Percentiles rank a stretch among this genome's conserved stretches.
These are phyloP conservation scores for Stratiolaelaps scimitus DNA, from an alignment of 1,140 invertebrate genomes.

Conservation along the genomic window DNA sequence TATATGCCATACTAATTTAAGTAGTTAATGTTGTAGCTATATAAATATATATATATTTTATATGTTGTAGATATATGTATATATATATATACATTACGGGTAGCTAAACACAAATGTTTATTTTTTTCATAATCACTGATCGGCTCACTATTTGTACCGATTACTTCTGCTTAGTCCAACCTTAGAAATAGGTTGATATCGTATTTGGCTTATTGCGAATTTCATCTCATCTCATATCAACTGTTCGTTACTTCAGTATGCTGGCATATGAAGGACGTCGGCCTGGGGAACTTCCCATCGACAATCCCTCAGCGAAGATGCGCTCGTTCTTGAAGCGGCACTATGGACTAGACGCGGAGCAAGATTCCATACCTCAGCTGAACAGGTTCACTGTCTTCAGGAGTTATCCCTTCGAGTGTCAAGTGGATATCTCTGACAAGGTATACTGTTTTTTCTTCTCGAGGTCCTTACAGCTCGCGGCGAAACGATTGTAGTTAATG, in stretches of 20 bases:
- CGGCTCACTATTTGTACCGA: background rate
- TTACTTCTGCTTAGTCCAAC: background rate
- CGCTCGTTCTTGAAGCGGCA: background rate
- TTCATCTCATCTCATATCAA: background rate
- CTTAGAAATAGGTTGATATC: background rate
- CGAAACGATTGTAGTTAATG: too few species aligned
- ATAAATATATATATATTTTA: too few species aligned
- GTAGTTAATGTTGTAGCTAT: too few species aligned
- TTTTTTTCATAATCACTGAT: too few species aligned
- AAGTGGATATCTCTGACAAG: too few species aligned
- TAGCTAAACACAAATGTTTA: too few species aligned
- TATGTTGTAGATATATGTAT: too few species aligned
- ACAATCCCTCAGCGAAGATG: background rate
- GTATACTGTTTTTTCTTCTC: too few species aligned
- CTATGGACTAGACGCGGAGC: background rate
- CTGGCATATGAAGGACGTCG: background rate
- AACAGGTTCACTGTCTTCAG: constrained; percentile 2
- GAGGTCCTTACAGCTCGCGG: too few species aligned
- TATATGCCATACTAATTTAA: too few species aligned
- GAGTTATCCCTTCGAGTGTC: background rate
- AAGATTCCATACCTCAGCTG: background rate
- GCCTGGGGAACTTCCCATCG: constrained; percentile 14
- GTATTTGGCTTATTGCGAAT: too few species aligned
- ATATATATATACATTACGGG: too few species aligned
- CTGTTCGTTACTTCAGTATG: background rate